These are phyloP conservation scores for Megalonaias nervosa DNA, from an alignment of 1,140 invertebrate species.

Conservation along the genomic window DNA sequence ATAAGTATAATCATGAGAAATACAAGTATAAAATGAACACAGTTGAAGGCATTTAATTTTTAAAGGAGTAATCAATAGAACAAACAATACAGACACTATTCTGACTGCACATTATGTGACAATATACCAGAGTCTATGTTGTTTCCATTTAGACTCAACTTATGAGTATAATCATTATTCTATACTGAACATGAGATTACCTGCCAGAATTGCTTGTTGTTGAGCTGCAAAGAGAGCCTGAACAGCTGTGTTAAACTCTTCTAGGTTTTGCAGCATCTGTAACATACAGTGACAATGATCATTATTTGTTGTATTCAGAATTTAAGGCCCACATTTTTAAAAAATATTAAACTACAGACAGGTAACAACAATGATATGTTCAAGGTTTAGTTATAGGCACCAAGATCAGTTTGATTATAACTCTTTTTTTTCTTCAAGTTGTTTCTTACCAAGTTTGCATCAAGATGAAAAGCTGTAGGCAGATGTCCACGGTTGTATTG, in stretches of 20 bases:
- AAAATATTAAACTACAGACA: background rate
- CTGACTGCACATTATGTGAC: too few relatives aligned
- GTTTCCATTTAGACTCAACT: too few relatives aligned
- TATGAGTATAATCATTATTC: too few relatives aligned
- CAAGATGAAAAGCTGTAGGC: slow-evolving; percentile 97
- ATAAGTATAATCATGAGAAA: too few relatives aligned
- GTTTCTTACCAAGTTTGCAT: slow-evolving; percentile 87
- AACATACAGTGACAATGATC: slow-evolving; percentile 27
- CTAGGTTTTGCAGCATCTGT: slow-evolving; percentile 94
- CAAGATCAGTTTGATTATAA: too few relatives aligned
- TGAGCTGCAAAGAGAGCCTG: slow-evolving; percentile 93
- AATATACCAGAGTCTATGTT: too few relatives aligned
- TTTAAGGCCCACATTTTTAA: background rate
- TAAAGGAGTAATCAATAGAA: too few relatives aligned
- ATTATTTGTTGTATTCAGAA: background rate
- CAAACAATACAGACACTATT: too few relatives aligned
- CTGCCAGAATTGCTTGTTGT: slow-evolving; percentile 88
- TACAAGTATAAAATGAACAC: too few relatives aligned
- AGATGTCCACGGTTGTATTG: slow-evolving; percentile 98
- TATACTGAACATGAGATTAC: slow-evolving; percentile 33
- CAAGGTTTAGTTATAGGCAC: too few relatives aligned
- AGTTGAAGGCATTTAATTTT: too few relatives aligned
- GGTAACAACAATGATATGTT: background rate
- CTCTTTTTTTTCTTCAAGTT: too few relatives aligned
- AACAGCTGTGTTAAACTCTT: slow-evolving; percentile 94